phyloP scores from a whole-genome alignment of 2,113 vertebrate genomes.

The Scolopax mira region DNA sequence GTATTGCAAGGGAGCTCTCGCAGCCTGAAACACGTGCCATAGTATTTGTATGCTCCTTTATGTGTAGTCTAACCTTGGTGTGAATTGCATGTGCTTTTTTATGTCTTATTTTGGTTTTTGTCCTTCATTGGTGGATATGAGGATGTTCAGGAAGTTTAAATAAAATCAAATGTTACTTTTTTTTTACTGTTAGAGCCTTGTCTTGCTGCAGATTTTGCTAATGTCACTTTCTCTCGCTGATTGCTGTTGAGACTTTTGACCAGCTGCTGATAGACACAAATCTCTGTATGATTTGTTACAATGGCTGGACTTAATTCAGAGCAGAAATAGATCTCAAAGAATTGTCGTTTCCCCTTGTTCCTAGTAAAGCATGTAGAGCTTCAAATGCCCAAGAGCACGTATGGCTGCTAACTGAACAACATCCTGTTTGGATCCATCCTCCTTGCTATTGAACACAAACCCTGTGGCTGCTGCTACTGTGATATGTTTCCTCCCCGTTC shows the following conservation, averaged over 20 bases:
- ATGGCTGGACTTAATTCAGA: constrained; percentile 53
- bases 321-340: constrained; percentile 23
- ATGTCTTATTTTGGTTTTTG: not conserved
- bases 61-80: not conserved
- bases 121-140: not conserved
- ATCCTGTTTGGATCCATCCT: constrained; percentile 15
- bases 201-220: not conserved
- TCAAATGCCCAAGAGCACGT: constrained; percentile 1
- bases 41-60: not conserved
- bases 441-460: not conserved
- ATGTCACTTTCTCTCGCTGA: constrained; percentile 48
- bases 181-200: not conserved
- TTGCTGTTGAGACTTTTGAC: constrained; percentile 47
- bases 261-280: constrained; percentile 50
- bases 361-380: not conserved
- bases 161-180: not conserved
- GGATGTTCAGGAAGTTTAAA: not conserved
- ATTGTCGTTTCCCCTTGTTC: not conserved
- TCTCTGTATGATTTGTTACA: constrained; percentile 47
- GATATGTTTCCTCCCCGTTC: not conserved
- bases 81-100: not conserved
- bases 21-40: not conserved
- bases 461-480: constrained; percentile 38
- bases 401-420: not conserved
- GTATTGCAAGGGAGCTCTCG: not conserved